phyloP scores from a whole-genome alignment of 2,113 vertebrate species.

The Ascaphus truei region DNA sequence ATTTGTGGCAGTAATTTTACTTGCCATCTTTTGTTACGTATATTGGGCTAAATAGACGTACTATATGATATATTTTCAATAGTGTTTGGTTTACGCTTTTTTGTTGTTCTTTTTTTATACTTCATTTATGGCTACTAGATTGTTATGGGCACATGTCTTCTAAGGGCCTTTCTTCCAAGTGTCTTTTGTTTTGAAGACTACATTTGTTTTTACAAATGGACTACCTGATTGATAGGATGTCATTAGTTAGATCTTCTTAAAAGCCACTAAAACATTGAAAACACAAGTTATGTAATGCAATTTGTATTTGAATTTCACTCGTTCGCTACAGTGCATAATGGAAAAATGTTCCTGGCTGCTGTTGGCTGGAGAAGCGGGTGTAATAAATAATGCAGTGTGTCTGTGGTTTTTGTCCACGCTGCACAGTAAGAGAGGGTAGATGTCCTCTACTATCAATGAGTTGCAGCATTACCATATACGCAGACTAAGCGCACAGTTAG shows the following conservation, averaged over 20 bases:
- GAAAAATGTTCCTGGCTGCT: background rate
- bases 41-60: no score
- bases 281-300: background rate
- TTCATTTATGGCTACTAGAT: no score
- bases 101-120: no score
- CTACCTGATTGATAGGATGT: slow-evolving; percentile 23
- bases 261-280: slow-evolving; percentile 3
- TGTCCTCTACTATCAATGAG: background rate
- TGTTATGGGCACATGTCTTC: no score
- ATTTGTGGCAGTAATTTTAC: no score
- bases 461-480: background rate
- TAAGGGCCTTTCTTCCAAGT: no score
- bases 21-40: no score
- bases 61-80: no score
- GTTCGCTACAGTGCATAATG: background rate
- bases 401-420: background rate
- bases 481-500: no score
- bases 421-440: background rate
- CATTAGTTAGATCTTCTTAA: slow-evolving; percentile 33
- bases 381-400: background rate
- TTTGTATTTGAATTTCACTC: background rate
- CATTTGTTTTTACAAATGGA: no score
- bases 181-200: no score
- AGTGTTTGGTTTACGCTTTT: no score
- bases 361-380: background rate